phyloP scores from a whole-genome alignment of 2,113 vertebrate genomes.

The Phoenicopterus ruber region DNA sequence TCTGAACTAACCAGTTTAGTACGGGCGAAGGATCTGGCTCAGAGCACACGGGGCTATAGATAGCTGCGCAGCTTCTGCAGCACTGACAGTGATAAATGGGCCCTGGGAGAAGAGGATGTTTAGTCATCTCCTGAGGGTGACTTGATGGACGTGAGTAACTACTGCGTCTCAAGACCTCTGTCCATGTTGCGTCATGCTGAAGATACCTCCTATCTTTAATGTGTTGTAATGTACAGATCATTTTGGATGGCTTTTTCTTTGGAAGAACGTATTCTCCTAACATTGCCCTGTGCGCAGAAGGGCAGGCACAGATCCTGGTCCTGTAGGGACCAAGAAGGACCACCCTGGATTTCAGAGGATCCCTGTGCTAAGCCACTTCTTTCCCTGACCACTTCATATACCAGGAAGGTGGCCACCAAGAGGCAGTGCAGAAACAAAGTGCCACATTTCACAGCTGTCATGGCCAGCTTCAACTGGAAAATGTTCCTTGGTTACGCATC shows the following conservation, averaged over 20 bases:
- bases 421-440: not conserved
- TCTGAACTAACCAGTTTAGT: not conserved
- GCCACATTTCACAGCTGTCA: not conserved
- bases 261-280: not conserved
- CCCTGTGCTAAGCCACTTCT: not conserved
- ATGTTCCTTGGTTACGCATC: not conserved
- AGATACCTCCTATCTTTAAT: not conserved
- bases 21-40: not conserved
- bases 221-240: not conserved
- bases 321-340: not conserved
- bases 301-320: not conserved
- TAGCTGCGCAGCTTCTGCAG: not conserved
- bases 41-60: not conserved
- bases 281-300: not conserved
- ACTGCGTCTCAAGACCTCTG: not conserved
- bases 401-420: not conserved
- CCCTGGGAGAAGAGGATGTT: not conserved
- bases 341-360: not conserved
- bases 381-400: not conserved
- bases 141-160: not conserved
- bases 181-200: not conserved
- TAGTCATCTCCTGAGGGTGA: not conserved
- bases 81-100: not conserved
- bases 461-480: not conserved
- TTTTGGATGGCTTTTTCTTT: not conserved